Conservation (phyloP, 2,797 vertebrate species). For the Gymnopithys bicolor region DNA sequence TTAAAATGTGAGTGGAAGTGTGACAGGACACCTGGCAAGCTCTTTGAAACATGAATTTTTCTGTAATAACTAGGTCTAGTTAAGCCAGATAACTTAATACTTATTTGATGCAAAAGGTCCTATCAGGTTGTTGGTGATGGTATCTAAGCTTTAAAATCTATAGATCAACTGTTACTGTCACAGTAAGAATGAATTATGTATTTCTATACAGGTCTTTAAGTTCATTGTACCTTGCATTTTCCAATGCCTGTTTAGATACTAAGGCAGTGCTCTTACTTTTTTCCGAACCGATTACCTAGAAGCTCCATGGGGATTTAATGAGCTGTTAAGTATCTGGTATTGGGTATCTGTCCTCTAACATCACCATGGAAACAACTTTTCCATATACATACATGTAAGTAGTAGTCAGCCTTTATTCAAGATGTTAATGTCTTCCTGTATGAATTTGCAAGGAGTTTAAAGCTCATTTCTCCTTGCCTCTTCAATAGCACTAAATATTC, state of each 20-base stretch:
- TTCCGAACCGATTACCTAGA: background rate
- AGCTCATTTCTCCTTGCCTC: background rate
- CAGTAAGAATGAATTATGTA: background rate
- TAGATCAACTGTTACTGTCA: background rate
- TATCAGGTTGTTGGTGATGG: background rate
- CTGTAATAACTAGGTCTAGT: background rate
- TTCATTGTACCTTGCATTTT: slow-evolving; percentile 15
- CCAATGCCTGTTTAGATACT: background rate
- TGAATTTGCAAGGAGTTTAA: background rate
- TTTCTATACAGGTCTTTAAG: background rate
- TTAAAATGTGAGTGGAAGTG: background rate
- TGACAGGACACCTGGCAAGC: background rate
- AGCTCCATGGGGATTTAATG: background rate
- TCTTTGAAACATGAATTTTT: background rate
- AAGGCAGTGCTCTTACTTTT: background rate
- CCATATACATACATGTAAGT: background rate
- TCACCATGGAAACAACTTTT: background rate
- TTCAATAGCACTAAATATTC: background rate
- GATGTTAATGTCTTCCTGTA: background rate
- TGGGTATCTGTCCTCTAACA: background rate
- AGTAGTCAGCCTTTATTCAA: background rate
- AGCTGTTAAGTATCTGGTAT: background rate
- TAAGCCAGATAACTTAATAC: background rate
- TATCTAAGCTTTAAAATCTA: background rate
- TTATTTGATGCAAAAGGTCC: background rate